These are phyloP conservation scores for Melanocharis versteri DNA, from an alignment of 2,113 vertebrate species.

Conservation along the genomic window DNA sequence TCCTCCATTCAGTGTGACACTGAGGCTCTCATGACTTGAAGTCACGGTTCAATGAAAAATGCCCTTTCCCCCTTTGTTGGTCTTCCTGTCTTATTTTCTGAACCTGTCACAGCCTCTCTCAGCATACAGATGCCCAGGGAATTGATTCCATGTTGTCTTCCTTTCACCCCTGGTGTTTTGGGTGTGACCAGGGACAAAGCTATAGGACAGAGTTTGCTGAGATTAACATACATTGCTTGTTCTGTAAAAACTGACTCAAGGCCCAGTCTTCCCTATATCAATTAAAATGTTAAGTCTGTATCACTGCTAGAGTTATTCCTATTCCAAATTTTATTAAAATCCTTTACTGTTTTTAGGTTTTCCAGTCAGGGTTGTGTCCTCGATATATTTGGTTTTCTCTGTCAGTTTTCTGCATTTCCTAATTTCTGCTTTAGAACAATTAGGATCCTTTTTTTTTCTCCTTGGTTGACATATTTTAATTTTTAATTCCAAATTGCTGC, in stretches of 20 bases:
- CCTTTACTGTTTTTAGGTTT: neutral
- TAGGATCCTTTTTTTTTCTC: neutral
- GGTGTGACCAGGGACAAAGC: neutral
- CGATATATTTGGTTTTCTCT: neutral
- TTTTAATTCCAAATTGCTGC: conserved; percentile 1
- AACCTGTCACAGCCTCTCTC: neutral
- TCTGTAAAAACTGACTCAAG: neutral
- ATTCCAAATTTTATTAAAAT: neutral
- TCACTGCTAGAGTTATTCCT: neutral
- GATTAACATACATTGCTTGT: neutral
- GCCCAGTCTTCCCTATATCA: neutral
- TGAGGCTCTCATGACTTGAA: neutral
- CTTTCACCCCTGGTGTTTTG: neutral
- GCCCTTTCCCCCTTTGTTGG: neutral
- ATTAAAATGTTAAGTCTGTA: neutral
- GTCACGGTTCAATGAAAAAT: neutral
- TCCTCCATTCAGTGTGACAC: neutral
- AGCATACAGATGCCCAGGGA: neutral
- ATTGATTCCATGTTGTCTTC: neutral
- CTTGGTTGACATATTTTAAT: neutral
- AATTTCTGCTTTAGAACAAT: neutral
- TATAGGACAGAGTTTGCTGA: neutral
- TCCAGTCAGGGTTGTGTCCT: neutral
- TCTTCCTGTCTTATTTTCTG: neutral
- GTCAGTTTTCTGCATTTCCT: neutral